A percentile compares a stretch with the other conserved stretches of the same genome.
These are phyloP conservation scores for Nibea albiflora DNA, from an alignment of 2,113 vertebrate species.

Conservation along the genomic window DNA sequence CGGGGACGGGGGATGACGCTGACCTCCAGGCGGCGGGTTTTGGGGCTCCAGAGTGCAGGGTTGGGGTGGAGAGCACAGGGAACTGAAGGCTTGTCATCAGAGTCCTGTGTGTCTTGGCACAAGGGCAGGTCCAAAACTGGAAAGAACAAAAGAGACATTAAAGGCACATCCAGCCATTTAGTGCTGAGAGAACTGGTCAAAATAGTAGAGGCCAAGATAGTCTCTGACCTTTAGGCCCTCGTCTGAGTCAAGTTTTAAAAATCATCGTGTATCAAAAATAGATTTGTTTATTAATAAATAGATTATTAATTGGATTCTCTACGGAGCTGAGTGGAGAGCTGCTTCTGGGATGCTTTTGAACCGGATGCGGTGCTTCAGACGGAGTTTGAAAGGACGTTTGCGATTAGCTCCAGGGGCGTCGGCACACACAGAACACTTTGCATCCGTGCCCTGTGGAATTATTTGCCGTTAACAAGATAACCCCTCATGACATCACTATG, in stretches of 20 bases:
- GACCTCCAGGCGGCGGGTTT: slow-evolving; percentile 84
- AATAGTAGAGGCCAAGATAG: background rate
- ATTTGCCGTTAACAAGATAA: background rate
- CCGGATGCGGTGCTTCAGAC: no score
- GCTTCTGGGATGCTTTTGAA: no score
- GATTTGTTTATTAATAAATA: no score
- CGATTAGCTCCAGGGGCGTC: no score
- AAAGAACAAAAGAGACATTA: slow-evolving; percentile 32
- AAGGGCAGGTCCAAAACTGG: slow-evolving; percentile 78
- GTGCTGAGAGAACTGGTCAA: background rate
- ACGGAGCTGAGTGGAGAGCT: no score
- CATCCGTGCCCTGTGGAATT: background rate
- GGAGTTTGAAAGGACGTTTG: no score
- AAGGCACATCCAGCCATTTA: background rate
- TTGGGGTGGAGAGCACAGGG: slow-evolving; percentile 79
- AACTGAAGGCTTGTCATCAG: slow-evolving; percentile 65
- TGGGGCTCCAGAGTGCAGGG: slow-evolving; percentile 84
- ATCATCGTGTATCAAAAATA: no score
- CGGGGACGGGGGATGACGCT: slow-evolving; percentile 88
- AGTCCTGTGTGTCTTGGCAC: slow-evolving; percentile 80
- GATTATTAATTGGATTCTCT: no score
- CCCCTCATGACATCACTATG: background rate
- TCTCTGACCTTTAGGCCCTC: background rate
- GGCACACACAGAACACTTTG: no score
- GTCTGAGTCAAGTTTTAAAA: background rate